Evolutionary conservation across 2,113 vertebrate species (phyloP).

Genomic region (Genyomyrus donnyi): DNA sequence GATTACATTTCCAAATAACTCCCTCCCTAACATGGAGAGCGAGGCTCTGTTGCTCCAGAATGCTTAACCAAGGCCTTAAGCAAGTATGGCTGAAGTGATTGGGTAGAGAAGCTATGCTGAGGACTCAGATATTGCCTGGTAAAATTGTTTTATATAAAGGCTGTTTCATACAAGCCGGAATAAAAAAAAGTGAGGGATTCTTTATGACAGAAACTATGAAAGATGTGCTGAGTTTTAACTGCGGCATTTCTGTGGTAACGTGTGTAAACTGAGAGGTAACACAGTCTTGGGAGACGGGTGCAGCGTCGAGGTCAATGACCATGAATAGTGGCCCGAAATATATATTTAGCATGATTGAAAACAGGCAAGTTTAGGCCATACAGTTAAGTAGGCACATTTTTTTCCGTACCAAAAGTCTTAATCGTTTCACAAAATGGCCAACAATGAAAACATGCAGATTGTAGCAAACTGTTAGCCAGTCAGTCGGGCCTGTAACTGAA

Average conservation of each 20-base stretch:
- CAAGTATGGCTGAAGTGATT: not conserved
- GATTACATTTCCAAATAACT: not conserved
- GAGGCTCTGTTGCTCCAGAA: not conserved
- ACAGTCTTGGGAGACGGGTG: not conserved
- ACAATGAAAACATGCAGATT: not conserved
- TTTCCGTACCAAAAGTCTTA: not conserved
- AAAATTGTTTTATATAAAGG: not conserved
- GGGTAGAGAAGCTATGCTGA: not conserved
- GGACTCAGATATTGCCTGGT: not conserved
- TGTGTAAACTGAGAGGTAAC: not conserved
- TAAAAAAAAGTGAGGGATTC: not conserved
- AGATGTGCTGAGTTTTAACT: not conserved
- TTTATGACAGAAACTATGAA: not conserved
- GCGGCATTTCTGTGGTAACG: not conserved
- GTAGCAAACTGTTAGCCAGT: not conserved
- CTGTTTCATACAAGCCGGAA: not conserved
- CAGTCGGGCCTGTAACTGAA: not conserved
- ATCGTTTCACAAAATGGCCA: not conserved
- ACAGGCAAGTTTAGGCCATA: not conserved
- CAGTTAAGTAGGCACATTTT: not conserved
- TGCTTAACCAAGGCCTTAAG: not conserved
- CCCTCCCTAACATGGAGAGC: not conserved
- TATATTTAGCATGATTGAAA: not conserved
- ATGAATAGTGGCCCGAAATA: not conserved
- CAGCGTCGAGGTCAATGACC: not conserved